phyloP scores from a whole-genome alignment of 2,113 vertebrate species.

The Hippocampus guttulatus region DNA sequence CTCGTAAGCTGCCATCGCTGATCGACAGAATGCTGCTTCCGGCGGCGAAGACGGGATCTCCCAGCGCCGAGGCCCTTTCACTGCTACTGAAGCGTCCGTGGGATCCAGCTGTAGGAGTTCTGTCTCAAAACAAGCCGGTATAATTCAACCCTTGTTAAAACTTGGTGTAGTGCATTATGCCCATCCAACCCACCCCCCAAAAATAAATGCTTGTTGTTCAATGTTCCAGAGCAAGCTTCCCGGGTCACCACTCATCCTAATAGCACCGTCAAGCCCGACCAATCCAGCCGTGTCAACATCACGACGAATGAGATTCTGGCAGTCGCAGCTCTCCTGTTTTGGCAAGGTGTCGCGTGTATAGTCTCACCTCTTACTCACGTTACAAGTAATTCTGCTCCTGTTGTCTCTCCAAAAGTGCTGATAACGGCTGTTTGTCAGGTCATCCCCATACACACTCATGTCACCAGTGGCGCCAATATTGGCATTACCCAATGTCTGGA shows the following conservation, averaged over 20 bases:
- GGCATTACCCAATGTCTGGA: constrained; percentile 91
- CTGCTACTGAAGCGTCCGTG: constrained; percentile 93
- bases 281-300: constrained; percentile 83
- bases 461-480: constrained; percentile 82
- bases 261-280: constrained; percentile 87
- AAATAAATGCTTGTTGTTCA: constrained; percentile 5
- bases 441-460: constrained; percentile 84
- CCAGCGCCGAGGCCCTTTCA: constrained; percentile 89
- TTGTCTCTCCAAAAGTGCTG: neutral
- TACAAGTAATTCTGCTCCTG: neutral
- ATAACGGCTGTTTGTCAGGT: constrained; percentile 71
- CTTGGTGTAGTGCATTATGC: neutral
- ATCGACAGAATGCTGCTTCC: constrained; percentile 95
- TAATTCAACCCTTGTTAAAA: neutral
- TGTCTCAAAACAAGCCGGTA: constrained; percentile 97
- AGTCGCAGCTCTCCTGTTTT: constrained; percentile 93
- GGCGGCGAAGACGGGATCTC: constrained; percentile 82
- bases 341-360: constrained; percentile 79
- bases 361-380: neutral
- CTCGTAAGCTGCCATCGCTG: constrained; percentile 82
- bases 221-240: constrained; percentile 86
- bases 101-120: constrained; percentile 94
- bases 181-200: neutral
- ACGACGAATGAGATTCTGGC: constrained; percentile 94
- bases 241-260: constrained; percentile 90